A percentile compares a stretch with the other conserved stretches of the same genome.
phyloP scores from a whole-genome alignment of 2,888 invertebrate species.

The Morinoia aosen region DNA sequence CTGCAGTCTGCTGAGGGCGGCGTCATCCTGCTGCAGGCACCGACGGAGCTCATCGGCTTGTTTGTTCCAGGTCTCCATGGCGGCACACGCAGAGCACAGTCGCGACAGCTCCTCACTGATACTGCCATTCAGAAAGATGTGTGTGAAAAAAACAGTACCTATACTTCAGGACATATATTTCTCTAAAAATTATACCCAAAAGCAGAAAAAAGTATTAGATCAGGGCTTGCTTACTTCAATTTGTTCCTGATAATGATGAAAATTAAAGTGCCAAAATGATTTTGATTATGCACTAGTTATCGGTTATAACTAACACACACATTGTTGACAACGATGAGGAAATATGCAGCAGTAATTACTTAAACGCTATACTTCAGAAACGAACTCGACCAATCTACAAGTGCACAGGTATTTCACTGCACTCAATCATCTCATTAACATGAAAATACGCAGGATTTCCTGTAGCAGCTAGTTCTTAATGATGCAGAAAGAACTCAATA shows the following conservation, averaged over 20 bases:
- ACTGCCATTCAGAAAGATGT: constrained; percentile 28
- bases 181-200: background rate
- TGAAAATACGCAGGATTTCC: too few relatives aligned
- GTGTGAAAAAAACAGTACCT: background rate
- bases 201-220: too few relatives aligned
- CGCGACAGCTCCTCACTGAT: constrained; percentile 61
- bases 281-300: background rate
- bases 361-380: background rate
- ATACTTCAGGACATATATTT: background rate
- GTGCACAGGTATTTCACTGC: background rate
- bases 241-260: background rate
- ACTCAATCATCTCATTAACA: too few relatives aligned
- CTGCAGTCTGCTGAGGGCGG: constrained; percentile 72
- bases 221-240: background rate
- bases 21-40: constrained; percentile 81
- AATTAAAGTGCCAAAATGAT: background rate
- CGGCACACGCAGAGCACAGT: constrained; percentile 69
- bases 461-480: background rate
- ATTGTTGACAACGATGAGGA: background rate
- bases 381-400: background rate
- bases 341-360: background rate
- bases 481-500: background rate
- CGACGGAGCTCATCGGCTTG: constrained; percentile 83
- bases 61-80: constrained; percentile 84
- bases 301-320: background rate